Evolutionary conservation across 2,113 vertebrate genomes (phyloP).

Genomic region (Pleuronectes platessa): DNA sequence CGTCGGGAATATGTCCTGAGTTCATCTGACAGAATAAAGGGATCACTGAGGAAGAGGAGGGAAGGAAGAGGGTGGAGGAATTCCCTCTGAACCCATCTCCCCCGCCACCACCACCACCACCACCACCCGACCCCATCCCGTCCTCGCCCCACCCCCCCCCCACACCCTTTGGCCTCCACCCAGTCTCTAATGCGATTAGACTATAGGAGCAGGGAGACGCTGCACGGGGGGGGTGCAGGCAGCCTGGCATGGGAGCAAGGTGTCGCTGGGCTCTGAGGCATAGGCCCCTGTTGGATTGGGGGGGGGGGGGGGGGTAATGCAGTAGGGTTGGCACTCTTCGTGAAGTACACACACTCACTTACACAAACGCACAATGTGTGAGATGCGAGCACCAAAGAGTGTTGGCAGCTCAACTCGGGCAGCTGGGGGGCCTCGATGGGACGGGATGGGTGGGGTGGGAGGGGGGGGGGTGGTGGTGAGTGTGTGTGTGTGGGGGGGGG

Average conservation of each 20-base stretch:
- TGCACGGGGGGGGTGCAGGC: conserved; percentile 54
- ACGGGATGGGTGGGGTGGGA: conserved; percentile 50
- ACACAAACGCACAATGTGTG: conserved; percentile 68
- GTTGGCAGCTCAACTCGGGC: conserved; percentile 77
- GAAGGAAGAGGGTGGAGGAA: conserved; percentile 31
- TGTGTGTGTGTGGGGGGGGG: not conserved
- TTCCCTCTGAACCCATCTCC: conserved; percentile 33
- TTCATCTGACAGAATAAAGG: conserved; percentile 10
- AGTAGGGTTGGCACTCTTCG: conserved; percentile 71
- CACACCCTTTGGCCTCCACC: conserved; percentile 68
- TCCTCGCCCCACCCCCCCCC: conserved; percentile 28
- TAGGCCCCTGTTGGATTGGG: conserved; percentile 47
- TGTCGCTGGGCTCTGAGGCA: conserved; percentile 63
- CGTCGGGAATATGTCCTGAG: not conserved
- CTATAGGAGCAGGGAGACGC: conserved; percentile 66
- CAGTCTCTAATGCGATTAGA: conserved; percentile 77
- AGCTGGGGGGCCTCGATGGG: conserved; percentile 76
- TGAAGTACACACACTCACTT: conserved; percentile 36
- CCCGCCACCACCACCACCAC: not conserved
- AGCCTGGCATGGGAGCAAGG: conserved; percentile 73
- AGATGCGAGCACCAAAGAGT: conserved; percentile 59
- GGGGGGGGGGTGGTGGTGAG: conserved; percentile 62
- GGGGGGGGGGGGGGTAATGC: conserved; percentile 50
- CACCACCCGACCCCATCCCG: conserved; percentile 8
- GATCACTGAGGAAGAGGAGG: conserved; percentile 9